These are phyloP conservation scores for Drosophila austrosaltans DNA, from an alignment of 2,888 invertebrate genomes.

Conservation along the genomic window DNA sequence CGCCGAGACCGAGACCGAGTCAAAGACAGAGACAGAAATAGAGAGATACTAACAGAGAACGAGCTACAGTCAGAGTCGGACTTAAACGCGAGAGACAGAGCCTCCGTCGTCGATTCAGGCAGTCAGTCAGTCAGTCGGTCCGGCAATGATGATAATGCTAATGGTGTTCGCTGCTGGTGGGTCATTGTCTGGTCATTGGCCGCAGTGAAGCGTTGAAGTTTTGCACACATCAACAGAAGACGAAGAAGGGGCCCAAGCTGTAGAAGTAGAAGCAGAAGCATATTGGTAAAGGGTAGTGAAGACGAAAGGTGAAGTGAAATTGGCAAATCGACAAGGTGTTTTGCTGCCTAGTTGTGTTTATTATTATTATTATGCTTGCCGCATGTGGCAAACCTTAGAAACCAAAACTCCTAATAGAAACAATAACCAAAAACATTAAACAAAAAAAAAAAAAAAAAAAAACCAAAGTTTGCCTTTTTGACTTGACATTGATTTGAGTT, in stretches of 20 bases:
- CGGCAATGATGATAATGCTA: conserved; percentile 73
- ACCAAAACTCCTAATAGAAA: conserved; percentile 28
- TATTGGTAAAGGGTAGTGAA: neutral
- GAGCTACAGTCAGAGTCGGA: conserved; percentile 27
- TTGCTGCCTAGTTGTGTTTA: conserved; percentile 12
- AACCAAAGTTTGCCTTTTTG: conserved; percentile 26
- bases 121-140: neutral
- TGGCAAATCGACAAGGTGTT: conserved; percentile 11
- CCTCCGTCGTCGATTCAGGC: neutral
- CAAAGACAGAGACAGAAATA: neutral
- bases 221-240: conserved; percentile 69
- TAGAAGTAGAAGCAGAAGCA: conserved; percentile 14
- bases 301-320: conserved; percentile 17
- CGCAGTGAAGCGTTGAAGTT: conserved; percentile 68
- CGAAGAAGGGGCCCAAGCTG: conserved; percentile 48
- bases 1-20: conserved; percentile 13
- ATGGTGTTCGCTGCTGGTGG: conserved; percentile 78
- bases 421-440: conserved; percentile 33
- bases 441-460: conserved; percentile 22
- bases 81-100: conserved; percentile 23
- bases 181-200: conserved; percentile 80
- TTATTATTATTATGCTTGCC: conserved; percentile 54
- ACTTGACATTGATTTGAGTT: conserved; percentile 68
- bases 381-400: conserved; percentile 41
- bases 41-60: neutral